Base-by-base conservation (phyloP, 2,888 invertebrate genomes). In the Sinotaia quadrata region DNA sequence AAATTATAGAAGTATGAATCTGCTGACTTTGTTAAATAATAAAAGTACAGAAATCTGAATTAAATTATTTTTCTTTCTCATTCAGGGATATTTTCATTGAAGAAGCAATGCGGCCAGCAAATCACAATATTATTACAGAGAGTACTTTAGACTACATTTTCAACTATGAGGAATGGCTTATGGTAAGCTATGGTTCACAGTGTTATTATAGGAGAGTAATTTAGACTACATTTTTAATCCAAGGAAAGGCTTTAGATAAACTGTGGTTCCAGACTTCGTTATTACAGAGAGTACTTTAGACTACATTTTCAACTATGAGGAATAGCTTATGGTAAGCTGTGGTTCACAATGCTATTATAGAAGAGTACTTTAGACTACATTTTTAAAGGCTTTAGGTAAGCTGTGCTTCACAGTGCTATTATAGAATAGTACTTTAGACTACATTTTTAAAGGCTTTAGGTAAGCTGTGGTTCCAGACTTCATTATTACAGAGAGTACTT, bases 61-160 rank as follows among this genome's bases (percentile, higher is more conserved):
- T n/a, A n/a, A n/a, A n/a, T n/a, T n/a, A n/a, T n/a, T n/a, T n/a
- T n/a, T n/a, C n/a, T n/a, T n/a, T n/a, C n/a, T n/a, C n/a, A n/a
- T n/a, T n/a, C 73, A 87, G 87, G 87, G 87, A 87, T 67, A 78
- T 87, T 76, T 87, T 87, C 77, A 84, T 87, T 51, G 84, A 81
- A 7, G 82, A 83, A 15, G 57, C 75, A 21, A 84, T 85, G 85
- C 82, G 80, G 69, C 87, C 87, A n/a, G n/a, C n/a, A n/a, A 77
- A 75, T 10, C 75, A 77, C 69, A 78, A 76, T 61, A 67, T 86
- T 27, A 78, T 87, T 12, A 75, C 81, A 33, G 86, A 87, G 67
- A 87, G 86, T 67, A 86, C 83, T 65, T 73, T 87, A 21, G 86
- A 85, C 66, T 82, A 79, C 63, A 81, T 87, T 61, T 87, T 87